phyloP scores from a whole-genome alignment of 1,140 invertebrate species.

The Steinernema feltiae region DNA sequence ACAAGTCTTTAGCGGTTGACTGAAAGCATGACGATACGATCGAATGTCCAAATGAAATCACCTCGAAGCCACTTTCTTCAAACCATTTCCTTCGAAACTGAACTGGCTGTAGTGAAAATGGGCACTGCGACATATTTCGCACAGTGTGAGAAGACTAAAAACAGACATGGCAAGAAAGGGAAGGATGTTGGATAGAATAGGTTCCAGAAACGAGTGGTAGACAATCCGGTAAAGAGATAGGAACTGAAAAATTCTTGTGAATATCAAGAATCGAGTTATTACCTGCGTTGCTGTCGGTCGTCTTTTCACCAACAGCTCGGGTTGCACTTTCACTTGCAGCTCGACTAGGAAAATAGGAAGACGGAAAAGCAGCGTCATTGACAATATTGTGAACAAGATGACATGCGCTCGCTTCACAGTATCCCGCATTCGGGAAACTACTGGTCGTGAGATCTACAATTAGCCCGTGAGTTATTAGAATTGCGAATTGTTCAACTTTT shows the following conservation, averaged over 20 bases:
- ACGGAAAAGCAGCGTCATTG: conserved; percentile 46
- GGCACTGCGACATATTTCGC: conserved; percentile 53
- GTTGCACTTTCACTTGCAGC: conserved; percentile 45
- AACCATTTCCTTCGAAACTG: conserved; percentile 37
- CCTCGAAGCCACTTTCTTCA: conserved; percentile 27
- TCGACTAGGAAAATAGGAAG: conserved; percentile 52
- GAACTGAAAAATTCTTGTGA: conserved; percentile 30
- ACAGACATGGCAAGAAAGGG: conserved; percentile 56
- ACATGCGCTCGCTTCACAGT: conserved; percentile 41
- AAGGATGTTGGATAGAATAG: conserved; percentile 49
- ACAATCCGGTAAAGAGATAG: conserved; percentile 54
- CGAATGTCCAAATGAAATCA: neutral
- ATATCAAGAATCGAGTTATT: too few relatives aligned
- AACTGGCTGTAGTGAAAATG: conserved; percentile 55
- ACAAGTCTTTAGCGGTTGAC: conserved; percentile 40
- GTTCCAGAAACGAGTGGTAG: conserved; percentile 54
- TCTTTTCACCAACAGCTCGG: conserved; percentile 41
- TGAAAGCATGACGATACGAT: conserved; percentile 32
- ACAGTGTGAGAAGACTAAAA: conserved; percentile 51
- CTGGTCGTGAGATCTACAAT: conserved; percentile 55
- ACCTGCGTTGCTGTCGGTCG: conserved; percentile 51
- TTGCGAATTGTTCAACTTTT: too few relatives aligned
- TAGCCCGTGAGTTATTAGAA: neutral
- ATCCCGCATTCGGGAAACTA: conserved; percentile 53
- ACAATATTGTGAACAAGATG: conserved; percentile 48